Base-by-base conservation (phyloP, 1,140 invertebrate species). In the Amyelois transitella region DNA sequence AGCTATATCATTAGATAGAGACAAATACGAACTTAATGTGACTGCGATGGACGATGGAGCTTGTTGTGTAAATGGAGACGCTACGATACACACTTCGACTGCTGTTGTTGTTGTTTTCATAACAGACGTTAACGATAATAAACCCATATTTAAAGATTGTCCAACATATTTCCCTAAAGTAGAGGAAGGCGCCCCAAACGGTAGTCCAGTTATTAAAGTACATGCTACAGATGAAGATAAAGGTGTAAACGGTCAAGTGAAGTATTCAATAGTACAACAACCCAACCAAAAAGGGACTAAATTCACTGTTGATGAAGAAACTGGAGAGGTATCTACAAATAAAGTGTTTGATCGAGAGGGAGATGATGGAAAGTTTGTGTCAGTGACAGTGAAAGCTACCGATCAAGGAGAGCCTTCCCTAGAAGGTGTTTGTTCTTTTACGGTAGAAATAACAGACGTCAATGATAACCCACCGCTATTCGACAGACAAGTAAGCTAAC, bases 21-120 rank as follows among this genome's bases (percentile, higher is more conserved):
- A 95, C 69, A 97, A 97, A 78, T 98, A 98, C 75, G 96, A 98
- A 80, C 77, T 98, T 44, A 98, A 98, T 80, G 96, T 98, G 0
- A 98, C 96, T 0, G 97, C 97, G 3, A 93, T 96, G 86, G 97
- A 98, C 77, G 96, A 98, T 79, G 97, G 97, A 0, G 94, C 95
- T 1, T 98, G 97, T 78, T 98, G 97, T 75, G 93, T 93, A 1
- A 95, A 96, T 62, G 96, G 96, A 0, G 93, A 94, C 51, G 87
- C 91, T 0, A 96, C 94, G 0, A 95, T 96, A 57, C 96, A 98
- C 72, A 98, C 96, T 0, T 96, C 94, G 18, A 98, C 96, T 0
- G 97, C 96, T n/a, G 95, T 98, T 0, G 96, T 98, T 1, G 97
- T 98, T 1, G 97, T 98, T 0, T 98, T 98, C 71, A 98, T 98